These are phyloP conservation scores for Andrena camellia DNA, from an alignment of 2,888 invertebrate species.

Conservation along the genomic window DNA sequence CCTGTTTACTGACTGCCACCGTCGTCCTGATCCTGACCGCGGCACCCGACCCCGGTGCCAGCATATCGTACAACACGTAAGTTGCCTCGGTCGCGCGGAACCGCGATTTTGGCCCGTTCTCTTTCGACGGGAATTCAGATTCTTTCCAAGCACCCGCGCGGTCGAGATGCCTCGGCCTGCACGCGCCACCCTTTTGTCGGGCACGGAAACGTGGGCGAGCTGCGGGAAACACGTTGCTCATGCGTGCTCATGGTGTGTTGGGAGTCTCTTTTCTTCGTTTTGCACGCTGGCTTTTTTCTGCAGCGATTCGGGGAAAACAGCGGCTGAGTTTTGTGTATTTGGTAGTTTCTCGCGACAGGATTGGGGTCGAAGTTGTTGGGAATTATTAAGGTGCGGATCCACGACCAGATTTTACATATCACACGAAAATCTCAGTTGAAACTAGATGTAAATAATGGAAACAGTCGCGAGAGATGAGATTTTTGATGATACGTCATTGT, in stretches of 20 bases:
- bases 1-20: constrained; percentile 73
- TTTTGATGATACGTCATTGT: no score
- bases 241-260: neutral
- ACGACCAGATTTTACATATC: no score
- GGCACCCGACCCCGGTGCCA: constrained; percentile 75
- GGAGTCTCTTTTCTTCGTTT: neutral
- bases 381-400: no score
- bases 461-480: no score
- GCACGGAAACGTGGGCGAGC: constrained; percentile 18
- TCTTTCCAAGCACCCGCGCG: neutral
- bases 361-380: no score
- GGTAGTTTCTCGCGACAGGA: no score
- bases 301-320: neutral
- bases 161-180: neutral
- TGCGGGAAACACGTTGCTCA: constrained; percentile 1
- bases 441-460: no score
- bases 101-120: neutral
- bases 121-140: neutral
- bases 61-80: constrained; percentile 81
- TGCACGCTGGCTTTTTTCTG: neutral
- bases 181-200: constrained; percentile 7
- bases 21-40: constrained; percentile 77
- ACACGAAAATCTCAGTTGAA: no score
- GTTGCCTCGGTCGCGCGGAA: constrained; percentile 50
- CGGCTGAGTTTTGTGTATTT: no score